Evolutionary conservation across 2,797 vertebrate species (phyloP).

Genomic region (Xenops minutus): DNA sequence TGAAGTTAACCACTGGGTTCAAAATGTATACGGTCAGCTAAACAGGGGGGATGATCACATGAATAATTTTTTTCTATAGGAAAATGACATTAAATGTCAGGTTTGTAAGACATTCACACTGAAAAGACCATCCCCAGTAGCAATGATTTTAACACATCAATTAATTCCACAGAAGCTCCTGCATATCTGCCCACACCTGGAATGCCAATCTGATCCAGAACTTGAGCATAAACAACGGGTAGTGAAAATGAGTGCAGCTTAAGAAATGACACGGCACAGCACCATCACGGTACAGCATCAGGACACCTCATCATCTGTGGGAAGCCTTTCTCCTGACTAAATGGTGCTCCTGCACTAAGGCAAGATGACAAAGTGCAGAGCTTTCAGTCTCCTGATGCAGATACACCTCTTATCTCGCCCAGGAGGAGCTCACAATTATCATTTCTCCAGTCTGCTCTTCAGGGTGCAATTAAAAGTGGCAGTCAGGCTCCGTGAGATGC

Average conservation of each 20-base stretch:
- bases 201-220: background rate
- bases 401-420: background rate
- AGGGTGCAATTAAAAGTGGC: background rate
- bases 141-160: background rate
- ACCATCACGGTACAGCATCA: background rate
- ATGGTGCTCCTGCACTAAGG: background rate
- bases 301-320: background rate
- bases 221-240: background rate
- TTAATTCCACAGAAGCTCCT: background rate
- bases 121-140: background rate
- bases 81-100: background rate
- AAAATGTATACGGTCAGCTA: background rate
- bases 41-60: background rate
- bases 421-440: background rate
- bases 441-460: background rate
- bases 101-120: background rate
- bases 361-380: background rate
- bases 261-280: background rate
- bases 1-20: background rate
- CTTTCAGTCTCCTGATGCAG: background rate
- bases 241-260: background rate
- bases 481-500: background rate
- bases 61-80: background rate
- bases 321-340: background rate
- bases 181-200: background rate